Conservation (phyloP, 2,888 invertebrate genomes). For the Rhamphomyia laevipes region DNA sequence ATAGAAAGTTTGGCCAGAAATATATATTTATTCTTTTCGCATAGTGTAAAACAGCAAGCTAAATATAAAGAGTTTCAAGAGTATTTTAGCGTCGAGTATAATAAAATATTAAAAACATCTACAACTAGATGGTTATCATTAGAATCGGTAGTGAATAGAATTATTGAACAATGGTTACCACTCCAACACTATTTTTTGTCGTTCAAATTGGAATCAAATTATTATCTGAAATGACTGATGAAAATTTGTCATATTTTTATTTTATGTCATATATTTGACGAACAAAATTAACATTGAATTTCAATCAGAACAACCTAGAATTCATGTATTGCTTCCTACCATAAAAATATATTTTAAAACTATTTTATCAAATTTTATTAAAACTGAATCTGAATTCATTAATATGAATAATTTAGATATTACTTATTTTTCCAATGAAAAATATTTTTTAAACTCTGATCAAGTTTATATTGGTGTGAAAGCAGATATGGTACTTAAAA, state of each 20-base stretch:
- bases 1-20: slow-evolving; percentile 6
- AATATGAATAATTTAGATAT: no score
- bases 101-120: not conserved
- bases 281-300: not conserved
- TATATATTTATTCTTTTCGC: slow-evolving; percentile 5
- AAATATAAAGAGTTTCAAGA: not conserved
- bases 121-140: not conserved
- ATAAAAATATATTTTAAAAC: not conserved
- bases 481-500: no score
- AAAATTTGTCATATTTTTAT: not conserved
- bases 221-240: not conserved
- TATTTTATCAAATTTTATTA: not conserved
- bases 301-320: not conserved
- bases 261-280: not conserved
- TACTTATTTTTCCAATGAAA: no score
- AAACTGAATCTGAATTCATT: not conserved
- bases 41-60: slow-evolving; percentile 2
- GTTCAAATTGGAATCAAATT: no score
- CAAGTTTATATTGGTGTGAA: no score
- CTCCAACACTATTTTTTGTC: not conserved
- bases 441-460: no score
- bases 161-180: not conserved
- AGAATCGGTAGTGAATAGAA: not conserved
- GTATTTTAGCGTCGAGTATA: not conserved
- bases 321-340: not conserved